Percentiles rank a stretch among this genome's conserved stretches.
Evolutionary conservation across 2,113 vertebrate species (phyloP).

Genomic region (Plecturocebus donacophilus): DNA sequence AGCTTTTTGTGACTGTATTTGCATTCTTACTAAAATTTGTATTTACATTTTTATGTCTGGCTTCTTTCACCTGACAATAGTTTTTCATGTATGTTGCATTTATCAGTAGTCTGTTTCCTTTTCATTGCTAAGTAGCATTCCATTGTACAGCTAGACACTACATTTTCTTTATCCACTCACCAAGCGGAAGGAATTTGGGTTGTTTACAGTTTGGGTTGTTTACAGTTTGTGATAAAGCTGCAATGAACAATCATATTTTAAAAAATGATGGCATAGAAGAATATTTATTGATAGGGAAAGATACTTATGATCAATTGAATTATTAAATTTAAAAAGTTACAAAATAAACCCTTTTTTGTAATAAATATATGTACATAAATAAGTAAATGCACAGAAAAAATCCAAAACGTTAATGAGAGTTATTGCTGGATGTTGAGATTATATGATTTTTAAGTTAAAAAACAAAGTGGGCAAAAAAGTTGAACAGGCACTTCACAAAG

Average conservation of each 20-base stretch:
- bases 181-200: neutral
- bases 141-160: neutral
- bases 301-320: neutral
- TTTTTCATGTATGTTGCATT: neutral
- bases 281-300: neutral
- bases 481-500: neutral
- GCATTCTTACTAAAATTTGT: neutral
- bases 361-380: neutral
- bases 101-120: neutral
- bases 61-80: neutral
- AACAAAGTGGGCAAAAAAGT: neutral
- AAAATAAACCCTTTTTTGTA: neutral
- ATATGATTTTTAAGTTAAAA: neutral
- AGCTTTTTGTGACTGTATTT: neutral
- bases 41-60: neutral
- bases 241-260: neutral
- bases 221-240: neutral
- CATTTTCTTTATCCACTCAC: neutral
- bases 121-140: neutral
- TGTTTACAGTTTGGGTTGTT: neutral
- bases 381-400: conserved; percentile 4
- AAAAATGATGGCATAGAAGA: neutral
- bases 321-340: neutral
- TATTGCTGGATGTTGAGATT: neutral
- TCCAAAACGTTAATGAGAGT: neutral